Base-by-base conservation (phyloP, 2,797 vertebrate genomes). In the Anabacerthia variegaticeps region DNA sequence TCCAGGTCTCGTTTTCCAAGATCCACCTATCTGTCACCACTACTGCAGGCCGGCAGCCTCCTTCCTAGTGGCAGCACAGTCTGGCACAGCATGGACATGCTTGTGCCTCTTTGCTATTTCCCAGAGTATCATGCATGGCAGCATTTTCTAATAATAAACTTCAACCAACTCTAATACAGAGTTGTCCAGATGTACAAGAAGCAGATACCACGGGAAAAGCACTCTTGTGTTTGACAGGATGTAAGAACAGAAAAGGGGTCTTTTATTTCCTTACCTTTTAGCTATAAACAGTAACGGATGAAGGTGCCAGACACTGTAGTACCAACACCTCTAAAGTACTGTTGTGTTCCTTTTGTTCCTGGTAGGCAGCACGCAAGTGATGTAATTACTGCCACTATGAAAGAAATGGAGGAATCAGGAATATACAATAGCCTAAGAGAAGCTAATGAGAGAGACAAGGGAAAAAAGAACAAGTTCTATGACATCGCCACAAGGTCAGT, bases 361-460 rank as follows among this genome's bases (percentile, higher is more conserved):
- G 58, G 54, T 93, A 99, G 99, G 97, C 97, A 98, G 37, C 98
- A 98, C 90, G 95, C 98, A 51, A 98, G 94, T 24, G 94, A 98
- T 32, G 91, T 98, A 52, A 92, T 99, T 71, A 55, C 63, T 61
- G 56, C 85, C 6, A 95, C 98, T 48, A 78, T 97, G 88, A 78
- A 92, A 26, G 98, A 98, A 80, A 83, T 99, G 81, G 77, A 98
- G 88, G 92, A 97, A 37, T 96, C 94, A 1, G 98, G 98, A 79
- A 98, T 97, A n/a, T 98, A 98, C 96, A 89, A 43, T 32, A 97
- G 62, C 82, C 95, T 99, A 66, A 95, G 96, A 52, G 74, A 97
- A 84, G 96, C 96, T 51, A 95, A 98, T 55, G 95, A 93, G 51
- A 94, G 86, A 77, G 98, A 98, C 79, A 97, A 97, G 62, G 97